Conservation (phyloP, 2,113 vertebrate genomes). For the Carassius auratus region DNA sequence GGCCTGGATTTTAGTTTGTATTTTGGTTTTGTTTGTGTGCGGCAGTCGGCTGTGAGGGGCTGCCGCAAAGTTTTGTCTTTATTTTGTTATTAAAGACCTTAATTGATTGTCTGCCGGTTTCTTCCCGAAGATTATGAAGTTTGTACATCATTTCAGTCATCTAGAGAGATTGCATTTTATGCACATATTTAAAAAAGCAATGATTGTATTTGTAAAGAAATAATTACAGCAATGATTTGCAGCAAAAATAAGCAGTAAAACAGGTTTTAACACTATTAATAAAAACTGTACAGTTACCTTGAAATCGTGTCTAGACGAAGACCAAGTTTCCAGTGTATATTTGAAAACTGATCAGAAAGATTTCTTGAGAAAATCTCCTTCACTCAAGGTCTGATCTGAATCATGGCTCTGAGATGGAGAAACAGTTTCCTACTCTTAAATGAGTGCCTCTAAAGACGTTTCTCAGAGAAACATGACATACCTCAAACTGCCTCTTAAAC, state of each 20-base stretch:
- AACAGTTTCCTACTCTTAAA: constrained; percentile 15
- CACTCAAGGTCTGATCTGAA: neutral
- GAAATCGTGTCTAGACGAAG: neutral
- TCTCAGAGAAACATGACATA: constrained; percentile 14
- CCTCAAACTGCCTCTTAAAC: constrained; percentile 26
- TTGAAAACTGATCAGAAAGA: neutral
- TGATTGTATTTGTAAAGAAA: too few relatives aligned
- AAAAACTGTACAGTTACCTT: neutral
- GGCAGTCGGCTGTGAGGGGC: too few relatives aligned
- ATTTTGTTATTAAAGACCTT: too few relatives aligned
- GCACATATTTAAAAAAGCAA: neutral
- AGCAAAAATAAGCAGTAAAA: too few relatives aligned
- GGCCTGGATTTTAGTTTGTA: too few relatives aligned
- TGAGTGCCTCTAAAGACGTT: constrained; percentile 18
- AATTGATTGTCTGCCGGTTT: too few relatives aligned
- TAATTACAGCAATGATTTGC: too few relatives aligned
- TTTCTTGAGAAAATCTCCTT: neutral
- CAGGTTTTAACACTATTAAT: too few relatives aligned
- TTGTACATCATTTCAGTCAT: too few relatives aligned
- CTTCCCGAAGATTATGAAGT: too few relatives aligned
- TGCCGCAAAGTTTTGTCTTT: too few relatives aligned
- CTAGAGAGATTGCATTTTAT: neutral
- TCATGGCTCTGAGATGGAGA: neutral
- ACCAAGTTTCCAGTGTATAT: neutral
- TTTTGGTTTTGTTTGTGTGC: too few relatives aligned